A percentile compares a stretch with the other conserved stretches of the same genome.
These are phyloP conservation scores for Phoebastria nigripes DNA, from an alignment of 2,797 vertebrate species.

Conservation along the genomic window DNA sequence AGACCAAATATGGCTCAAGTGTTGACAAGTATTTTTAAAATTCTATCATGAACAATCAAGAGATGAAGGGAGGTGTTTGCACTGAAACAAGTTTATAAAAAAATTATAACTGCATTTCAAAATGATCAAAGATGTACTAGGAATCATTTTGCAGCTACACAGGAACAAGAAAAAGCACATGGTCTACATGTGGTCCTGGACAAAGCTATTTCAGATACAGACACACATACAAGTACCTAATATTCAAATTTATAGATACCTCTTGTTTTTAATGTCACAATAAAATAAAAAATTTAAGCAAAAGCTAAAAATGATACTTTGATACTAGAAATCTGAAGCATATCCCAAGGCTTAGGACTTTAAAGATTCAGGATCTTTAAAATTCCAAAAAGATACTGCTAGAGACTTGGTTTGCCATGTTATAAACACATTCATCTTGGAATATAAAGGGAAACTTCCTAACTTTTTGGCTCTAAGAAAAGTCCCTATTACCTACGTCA, in stretches of 20 bases:
- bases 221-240: background rate
- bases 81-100: background rate
- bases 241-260: background rate
- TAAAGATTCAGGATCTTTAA: background rate
- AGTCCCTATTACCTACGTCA: background rate
- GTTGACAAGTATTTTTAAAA: constrained; percentile 10
- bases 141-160: background rate
- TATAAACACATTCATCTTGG: background rate
- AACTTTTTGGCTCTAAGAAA: background rate
- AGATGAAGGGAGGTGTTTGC: background rate
- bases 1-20: background rate
- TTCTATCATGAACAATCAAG: background rate
- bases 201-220: background rate
- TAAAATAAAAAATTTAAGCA: background rate
- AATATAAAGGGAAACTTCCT: background rate
- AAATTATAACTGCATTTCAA: background rate
- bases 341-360: background rate
- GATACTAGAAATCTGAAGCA: background rate
- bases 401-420: background rate
- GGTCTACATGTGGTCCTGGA: background rate
- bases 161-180: background rate
- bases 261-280: background rate
- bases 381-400: background rate
- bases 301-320: background rate
- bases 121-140: background rate